Percentiles rank a stretch among this genome's conserved stretches.
phyloP scores from a whole-genome alignment of 2,888 invertebrate species.

The Monoplex corrugatus region DNA sequence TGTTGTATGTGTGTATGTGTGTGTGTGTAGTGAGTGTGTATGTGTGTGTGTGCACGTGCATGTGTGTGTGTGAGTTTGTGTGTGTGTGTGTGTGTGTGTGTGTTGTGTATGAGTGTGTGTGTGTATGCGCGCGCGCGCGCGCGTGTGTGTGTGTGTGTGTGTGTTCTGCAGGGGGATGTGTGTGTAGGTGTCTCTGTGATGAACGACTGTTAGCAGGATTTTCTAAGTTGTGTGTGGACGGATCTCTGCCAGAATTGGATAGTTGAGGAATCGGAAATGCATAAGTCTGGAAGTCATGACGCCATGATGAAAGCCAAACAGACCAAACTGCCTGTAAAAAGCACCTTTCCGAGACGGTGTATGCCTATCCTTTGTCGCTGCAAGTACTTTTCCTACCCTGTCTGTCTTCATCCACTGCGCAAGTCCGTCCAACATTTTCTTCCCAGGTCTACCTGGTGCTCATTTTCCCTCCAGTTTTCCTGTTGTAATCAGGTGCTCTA shows the following conservation, averaged over 20 bases:
- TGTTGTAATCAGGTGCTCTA: too few relatives aligned
- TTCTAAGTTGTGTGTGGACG: background rate
- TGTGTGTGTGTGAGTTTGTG: background rate
- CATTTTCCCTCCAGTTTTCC: too few relatives aligned
- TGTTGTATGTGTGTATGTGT: background rate
- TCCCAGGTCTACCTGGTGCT: too few relatives aligned
- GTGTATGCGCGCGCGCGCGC: background rate
- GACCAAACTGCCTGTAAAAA: too few relatives aligned
- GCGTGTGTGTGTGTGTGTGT: background rate
- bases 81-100: background rate
- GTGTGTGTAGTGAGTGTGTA: background rate
- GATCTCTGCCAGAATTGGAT: background rate
- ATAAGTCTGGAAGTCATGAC: background rate
- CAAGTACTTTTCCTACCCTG: too few relatives aligned
- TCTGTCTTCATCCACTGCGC: too few relatives aligned
- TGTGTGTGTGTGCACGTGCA: background rate
- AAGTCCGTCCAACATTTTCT: too few relatives aligned
- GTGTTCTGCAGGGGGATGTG: background rate
- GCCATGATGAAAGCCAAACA: background rate
- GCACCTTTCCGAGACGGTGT: too few relatives aligned
- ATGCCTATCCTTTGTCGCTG: too few relatives aligned
- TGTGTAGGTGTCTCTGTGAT: background rate
- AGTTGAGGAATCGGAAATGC: background rate
- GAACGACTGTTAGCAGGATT: background rate
- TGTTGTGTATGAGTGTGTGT: slow-evolving; percentile 3